phyloP scores from a whole-genome alignment of 2,113 vertebrate genomes.

The Otus sunia region DNA sequence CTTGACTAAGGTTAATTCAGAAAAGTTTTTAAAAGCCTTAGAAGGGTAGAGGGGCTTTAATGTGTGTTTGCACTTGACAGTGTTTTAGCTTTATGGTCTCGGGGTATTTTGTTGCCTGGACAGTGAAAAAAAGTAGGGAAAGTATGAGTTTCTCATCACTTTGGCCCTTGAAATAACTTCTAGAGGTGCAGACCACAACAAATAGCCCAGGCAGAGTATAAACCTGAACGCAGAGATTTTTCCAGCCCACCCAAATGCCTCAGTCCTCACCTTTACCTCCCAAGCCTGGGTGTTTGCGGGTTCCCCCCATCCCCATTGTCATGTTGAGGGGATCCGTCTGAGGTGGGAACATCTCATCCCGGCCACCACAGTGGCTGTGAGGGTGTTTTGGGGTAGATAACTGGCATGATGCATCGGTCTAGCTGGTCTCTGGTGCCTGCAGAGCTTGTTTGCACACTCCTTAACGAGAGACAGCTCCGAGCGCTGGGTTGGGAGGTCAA shows the following conservation, averaged over 20 bases:
- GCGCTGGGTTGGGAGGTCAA: not conserved
- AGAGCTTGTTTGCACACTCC: not conserved
- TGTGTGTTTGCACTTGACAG: not conserved
- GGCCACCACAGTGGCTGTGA: fast-evolving
- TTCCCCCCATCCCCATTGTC: not conserved
- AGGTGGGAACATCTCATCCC: not conserved
- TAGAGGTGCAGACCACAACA: not conserved
- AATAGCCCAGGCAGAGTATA: not conserved
- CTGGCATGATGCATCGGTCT: fast-evolving
- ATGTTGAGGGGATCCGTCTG: fast-evolving
- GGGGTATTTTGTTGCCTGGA: not conserved
- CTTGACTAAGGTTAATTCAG: not conserved
- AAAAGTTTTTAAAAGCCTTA: not conserved
- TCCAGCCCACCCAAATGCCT: fast-evolving
- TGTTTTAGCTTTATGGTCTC: fast-evolving
- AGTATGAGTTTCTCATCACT: not conserved
- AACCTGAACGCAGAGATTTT: not conserved
- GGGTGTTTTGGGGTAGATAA: not conserved
- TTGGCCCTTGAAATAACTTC: not conserved
- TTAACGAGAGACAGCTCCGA: not conserved
- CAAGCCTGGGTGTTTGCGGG: too few species aligned
- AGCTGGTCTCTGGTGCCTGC: not conserved
- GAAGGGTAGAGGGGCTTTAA: not conserved
- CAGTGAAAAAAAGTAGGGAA: not conserved
- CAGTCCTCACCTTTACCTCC: fast-evolving